Conservation (phyloP, 2,113 vertebrate species). For the Cinclus cinclus region DNA sequence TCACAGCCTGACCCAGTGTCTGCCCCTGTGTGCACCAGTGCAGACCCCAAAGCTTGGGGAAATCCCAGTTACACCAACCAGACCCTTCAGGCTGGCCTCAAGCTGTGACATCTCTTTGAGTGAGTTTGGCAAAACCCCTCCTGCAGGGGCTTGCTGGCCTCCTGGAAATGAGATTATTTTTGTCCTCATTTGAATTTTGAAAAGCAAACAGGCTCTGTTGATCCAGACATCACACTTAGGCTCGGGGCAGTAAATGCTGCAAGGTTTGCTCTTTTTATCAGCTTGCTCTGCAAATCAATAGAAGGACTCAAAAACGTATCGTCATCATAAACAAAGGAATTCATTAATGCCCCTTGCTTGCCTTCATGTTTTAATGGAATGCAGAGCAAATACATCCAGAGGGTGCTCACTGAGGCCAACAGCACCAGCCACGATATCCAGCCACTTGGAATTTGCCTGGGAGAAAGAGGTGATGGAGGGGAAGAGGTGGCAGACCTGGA, state of each 20-base stretch:
- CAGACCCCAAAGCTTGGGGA: neutral
- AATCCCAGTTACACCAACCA: neutral
- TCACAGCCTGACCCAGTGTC: neutral
- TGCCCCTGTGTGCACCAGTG: neutral
- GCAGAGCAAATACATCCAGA: constrained; percentile 36
- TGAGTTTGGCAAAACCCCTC: neutral
- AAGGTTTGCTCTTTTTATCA: constrained; percentile 60
- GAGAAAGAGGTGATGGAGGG: neutral
- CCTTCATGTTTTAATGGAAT: constrained; percentile 31
- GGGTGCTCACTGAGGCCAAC: neutral
- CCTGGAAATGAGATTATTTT: neutral
- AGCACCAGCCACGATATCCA: neutral
- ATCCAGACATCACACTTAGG: constrained; percentile 17
- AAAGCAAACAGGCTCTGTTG: constrained; percentile 37
- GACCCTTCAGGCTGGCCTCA: neutral
- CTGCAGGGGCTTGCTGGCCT: neutral
- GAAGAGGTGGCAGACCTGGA: neutral
- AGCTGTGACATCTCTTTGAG: neutral
- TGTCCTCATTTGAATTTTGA: constrained; percentile 27
- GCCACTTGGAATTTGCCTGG: neutral
- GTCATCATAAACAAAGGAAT: constrained; percentile 56
- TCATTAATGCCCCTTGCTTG: constrained; percentile 60
- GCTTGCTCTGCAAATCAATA: constrained; percentile 63
- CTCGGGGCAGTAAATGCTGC: constrained; percentile 56
- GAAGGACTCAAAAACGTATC: constrained; percentile 27